Evolutionary conservation across 2,888 invertebrate species (phyloP), one percentile per base, ranked within the genome.

Genomic region (Eristalis intricaria): DNA sequence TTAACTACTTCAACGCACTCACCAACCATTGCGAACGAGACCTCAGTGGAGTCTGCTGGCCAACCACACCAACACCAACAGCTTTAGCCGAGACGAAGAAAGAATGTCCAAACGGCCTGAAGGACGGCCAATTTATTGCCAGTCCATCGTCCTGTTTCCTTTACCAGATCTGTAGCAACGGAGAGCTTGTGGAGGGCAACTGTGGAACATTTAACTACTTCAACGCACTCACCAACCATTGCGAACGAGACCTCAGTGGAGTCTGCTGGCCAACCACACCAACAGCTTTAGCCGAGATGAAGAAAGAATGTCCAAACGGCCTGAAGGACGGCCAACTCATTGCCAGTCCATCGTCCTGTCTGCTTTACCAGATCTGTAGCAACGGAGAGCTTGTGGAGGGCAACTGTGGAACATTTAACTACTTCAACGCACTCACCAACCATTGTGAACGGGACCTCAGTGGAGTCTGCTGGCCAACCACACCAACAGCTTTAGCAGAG

Each of bases 141-240:
- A 88, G 89, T 22, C n/a, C 65, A 1, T n/a, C 64, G 15, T 80
- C 88, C 19, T 90, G 89, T 19, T 5, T 43, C 1, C 19, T 10
- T 4, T 91, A 90, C 66, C 91, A 90, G 8, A n/a, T 89, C 0
- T 91, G 91, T 66, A 32, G 32, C 8, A 40, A 88, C 56, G 90
- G 89, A 5, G 43, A 76, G 1, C 90, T 90, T 85, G 40, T 83
- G 7, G 60, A 66, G 4, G 19, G 66, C 15, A 80, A 73, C 19
- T 90, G 90, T 23, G 11, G 26, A 1, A 4, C 2, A 0, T 90
- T 89, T 3, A 32, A 58, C 7, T 89, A 76, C 32, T 91, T 89
- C 56, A 35, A 89, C 23, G n/a, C 15, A 0, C 8, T 2, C 0
- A 22, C 70, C 0, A 5, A 0, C 0, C 1, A 7, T 0, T 90